phyloP scores from a whole-genome alignment of 2,888 invertebrate species.

The Leucozona laternaria region DNA sequence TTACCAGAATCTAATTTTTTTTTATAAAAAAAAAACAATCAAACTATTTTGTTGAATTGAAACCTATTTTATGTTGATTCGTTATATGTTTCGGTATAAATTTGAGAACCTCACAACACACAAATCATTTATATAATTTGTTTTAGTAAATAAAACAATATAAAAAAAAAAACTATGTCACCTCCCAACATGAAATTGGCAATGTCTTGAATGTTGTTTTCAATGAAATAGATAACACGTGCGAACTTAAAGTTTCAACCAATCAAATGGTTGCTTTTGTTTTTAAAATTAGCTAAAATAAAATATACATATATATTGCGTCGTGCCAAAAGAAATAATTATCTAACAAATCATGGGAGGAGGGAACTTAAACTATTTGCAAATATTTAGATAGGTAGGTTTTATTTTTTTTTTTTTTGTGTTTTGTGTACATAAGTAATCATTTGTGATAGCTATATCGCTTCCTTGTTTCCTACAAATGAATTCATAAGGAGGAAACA shows the following conservation, averaged over 20 bases:
- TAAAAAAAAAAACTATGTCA: constrained; percentile 2
- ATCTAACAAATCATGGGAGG: constrained; percentile 57
- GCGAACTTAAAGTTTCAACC: constrained; percentile 38
- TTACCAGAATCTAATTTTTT: background rate
- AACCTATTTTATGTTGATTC: background rate
- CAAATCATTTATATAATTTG: background rate
- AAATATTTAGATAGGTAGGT: constrained; percentile 41
- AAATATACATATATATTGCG: constrained; percentile 9
- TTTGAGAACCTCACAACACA: background rate
- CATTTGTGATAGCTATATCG: background rate
- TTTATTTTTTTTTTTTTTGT: too few species aligned
- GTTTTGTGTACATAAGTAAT: constrained; percentile 12
- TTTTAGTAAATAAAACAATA: background rate
- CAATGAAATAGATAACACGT: constrained; percentile 65
- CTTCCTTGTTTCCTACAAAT: constrained; percentile 3
- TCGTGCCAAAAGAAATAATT: constrained; percentile 53
- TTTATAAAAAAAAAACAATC: background rate
- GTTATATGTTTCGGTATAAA: background rate
- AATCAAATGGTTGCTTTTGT: constrained; percentile 62
- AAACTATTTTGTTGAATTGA: background rate
- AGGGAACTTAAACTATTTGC: constrained; percentile 53
- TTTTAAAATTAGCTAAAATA: constrained; percentile 59
- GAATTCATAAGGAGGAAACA: constrained; percentile 34
- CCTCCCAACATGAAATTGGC: constrained; percentile 23
- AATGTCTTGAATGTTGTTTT: constrained; percentile 22